Conservation (phyloP, 2,888 invertebrate genomes). For the Synergus umbraculus region DNA sequence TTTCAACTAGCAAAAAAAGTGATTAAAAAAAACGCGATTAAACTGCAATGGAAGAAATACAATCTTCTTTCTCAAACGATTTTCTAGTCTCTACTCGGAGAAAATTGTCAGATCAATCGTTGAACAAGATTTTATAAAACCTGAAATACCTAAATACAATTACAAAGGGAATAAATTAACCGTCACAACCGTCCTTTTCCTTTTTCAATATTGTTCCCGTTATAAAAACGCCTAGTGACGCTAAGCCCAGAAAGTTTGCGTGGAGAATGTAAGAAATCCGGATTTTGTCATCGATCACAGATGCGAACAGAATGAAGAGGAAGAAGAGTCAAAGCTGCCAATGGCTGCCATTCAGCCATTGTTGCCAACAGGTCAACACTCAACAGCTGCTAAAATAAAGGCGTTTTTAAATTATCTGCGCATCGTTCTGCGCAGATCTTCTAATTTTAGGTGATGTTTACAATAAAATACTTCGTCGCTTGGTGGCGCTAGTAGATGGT, state of each 20-base stretch:
- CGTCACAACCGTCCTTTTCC: conserved; percentile 15
- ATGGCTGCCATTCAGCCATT: too few relatives aligned
- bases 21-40: conserved; percentile 11
- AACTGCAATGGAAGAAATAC: background rate
- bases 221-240: background rate
- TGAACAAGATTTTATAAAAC: background rate
- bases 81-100: background rate
- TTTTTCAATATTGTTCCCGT: background rate
- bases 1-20: conserved; percentile 12
- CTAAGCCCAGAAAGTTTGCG: background rate
- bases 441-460: background rate
- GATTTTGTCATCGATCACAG: background rate
- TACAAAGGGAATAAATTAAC: conserved; percentile 5
- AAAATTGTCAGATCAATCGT: background rate
- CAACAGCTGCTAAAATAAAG: too few relatives aligned
- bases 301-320: background rate
- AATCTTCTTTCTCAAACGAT: background rate
- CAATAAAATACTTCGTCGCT: background rate
- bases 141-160: conserved; percentile 16
- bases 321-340: too few relatives aligned
- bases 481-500: too few relatives aligned
- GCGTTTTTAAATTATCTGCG: background rate
- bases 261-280: background rate
- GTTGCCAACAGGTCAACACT: too few relatives aligned
- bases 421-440: background rate